Evolutionary conservation across 2,888 invertebrate genomes (phyloP).

Genomic region (Rhogogaster chlorosoma): DNA sequence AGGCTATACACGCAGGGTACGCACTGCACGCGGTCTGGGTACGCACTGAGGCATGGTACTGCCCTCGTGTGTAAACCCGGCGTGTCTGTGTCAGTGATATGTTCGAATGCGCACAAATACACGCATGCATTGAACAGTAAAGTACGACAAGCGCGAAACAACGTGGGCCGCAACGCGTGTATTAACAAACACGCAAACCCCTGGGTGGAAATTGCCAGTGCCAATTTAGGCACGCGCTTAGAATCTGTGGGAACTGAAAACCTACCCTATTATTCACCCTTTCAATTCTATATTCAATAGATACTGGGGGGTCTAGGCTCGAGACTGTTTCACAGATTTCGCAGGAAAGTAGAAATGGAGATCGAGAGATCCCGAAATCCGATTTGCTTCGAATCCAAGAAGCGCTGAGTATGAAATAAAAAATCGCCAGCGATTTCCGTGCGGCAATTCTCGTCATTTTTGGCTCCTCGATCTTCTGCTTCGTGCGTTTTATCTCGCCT

Average conservation of each 20-base stretch:
- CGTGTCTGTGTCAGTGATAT: neutral
- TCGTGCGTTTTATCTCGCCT: neutral
- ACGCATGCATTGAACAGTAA: neutral
- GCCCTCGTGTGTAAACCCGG: constrained; percentile 20
- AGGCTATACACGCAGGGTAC: constrained; percentile 61
- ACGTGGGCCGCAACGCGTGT: neutral
- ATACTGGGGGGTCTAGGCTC: neutral
- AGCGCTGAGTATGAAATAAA: neutral
- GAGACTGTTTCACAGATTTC: neutral
- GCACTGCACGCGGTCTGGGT: constrained; percentile 67
- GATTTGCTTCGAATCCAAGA: neutral
- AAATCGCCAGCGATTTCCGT: neutral
- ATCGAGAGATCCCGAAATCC: neutral
- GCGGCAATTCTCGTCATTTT: neutral
- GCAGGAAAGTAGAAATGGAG: neutral
- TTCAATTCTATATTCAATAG: neutral
- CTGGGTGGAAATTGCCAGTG: neutral
- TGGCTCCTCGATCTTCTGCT: neutral
- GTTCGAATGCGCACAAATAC: constrained; percentile 21
- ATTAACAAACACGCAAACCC: neutral
- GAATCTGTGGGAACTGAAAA: neutral
- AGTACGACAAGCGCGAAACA: neutral
- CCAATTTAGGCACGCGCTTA: neutral
- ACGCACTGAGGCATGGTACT: constrained; percentile 66
- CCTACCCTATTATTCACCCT: neutral